phyloP scores from a whole-genome alignment of 2,888 invertebrate genomes.

The Alitta virens region DNA sequence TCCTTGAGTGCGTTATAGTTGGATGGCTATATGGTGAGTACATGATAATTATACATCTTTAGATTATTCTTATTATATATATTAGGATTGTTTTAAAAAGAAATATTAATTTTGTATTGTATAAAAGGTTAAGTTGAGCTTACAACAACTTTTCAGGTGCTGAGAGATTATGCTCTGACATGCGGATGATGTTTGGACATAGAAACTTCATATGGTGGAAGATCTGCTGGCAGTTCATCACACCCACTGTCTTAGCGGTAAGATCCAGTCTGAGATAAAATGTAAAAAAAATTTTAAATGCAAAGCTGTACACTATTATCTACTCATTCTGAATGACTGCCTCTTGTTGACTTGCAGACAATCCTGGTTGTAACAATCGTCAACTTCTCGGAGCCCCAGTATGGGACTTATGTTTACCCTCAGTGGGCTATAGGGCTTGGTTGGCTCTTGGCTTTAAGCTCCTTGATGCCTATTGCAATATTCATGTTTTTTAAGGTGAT shows the following conservation, averaged over 20 bases:
- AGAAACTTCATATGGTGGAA: conserved; percentile 31
- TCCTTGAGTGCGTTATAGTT: conserved; percentile 52
- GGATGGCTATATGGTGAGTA: conserved; percentile 56
- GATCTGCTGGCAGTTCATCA: conserved; percentile 33
- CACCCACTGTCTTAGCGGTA: conserved; percentile 35
- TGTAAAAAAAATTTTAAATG: no score
- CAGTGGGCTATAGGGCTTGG: conserved; percentile 45
- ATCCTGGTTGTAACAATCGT: conserved; percentile 42
- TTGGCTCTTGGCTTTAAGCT: conserved; percentile 41
- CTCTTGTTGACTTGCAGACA: conserved; percentile 29
- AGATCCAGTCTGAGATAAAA: no score
- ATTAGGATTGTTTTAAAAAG: not conserved
- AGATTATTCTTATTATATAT: not conserved
- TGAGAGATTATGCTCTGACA: conserved; percentile 33
- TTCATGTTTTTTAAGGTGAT: conserved; percentile 16
- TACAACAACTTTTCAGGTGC: conserved; percentile 21
- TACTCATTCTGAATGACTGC: no score
- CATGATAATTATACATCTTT: not conserved
- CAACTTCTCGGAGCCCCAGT: conserved; percentile 41
- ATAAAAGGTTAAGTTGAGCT: not conserved
- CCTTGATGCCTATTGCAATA: conserved; percentile 41
- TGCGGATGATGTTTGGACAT: conserved; percentile 36
- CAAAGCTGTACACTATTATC: no score
- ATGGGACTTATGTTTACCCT: conserved; percentile 52
- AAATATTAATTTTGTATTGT: no score